phyloP scores from a whole-genome alignment of 1,140 invertebrate genomes.

The Dendroctonus ponderosae region DNA sequence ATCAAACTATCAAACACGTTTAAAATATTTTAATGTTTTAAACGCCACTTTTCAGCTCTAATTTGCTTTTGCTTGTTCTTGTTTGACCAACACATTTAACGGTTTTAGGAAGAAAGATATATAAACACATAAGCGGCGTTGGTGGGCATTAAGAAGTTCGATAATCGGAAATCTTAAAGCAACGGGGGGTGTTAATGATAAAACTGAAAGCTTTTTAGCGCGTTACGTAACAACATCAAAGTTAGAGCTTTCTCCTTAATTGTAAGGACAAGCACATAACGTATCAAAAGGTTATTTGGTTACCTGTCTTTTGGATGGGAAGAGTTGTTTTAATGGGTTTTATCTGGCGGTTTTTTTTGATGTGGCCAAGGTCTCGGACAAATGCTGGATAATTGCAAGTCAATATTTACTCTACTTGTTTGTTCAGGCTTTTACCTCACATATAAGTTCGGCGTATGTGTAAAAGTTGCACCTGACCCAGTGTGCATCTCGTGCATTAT shows the following conservation, averaged over 20 bases:
- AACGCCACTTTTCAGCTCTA: slow-evolving; percentile 24
- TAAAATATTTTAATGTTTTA: slow-evolving; percentile 31
- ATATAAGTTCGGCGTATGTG: no score
- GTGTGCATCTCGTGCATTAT: no score
- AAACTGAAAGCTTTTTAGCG: slow-evolving; percentile 11
- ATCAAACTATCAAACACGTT: slow-evolving; percentile 15
- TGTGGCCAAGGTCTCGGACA: no score
- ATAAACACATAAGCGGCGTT: slow-evolving; percentile 21
- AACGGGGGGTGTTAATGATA: background rate
- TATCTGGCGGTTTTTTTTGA: no score
- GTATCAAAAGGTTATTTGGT: no score
- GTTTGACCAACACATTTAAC: slow-evolving; percentile 24
- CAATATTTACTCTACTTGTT: no score
- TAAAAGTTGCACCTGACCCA: no score
- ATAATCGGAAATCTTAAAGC: slow-evolving; percentile 6
- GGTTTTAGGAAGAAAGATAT: slow-evolving; percentile 26
- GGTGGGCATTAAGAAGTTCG: slow-evolving; percentile 21
- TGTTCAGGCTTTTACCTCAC: no score
- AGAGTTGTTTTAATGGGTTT: no score
- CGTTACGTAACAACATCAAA: background rate
- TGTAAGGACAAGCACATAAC: background rate
- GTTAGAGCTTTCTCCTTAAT: slow-evolving; percentile 8
- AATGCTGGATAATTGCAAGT: no score
- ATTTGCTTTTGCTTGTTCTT: slow-evolving; percentile 23
- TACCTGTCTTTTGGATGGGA: no score